These are phyloP conservation scores for Cantharis lateralis DNA, from an alignment of 2,888 invertebrate genomes.

Conservation along the genomic window DNA sequence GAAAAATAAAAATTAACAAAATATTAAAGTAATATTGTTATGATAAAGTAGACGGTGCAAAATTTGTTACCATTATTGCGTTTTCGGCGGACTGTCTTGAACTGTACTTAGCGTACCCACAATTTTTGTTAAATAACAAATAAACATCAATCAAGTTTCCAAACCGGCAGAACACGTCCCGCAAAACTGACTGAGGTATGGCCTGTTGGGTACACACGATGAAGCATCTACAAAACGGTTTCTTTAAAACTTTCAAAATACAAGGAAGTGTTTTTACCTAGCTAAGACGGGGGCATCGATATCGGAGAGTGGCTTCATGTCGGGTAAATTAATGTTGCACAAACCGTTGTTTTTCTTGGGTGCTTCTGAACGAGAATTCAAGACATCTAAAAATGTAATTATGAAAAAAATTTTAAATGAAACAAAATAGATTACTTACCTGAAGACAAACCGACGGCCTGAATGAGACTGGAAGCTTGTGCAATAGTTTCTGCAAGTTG, in stretches of 20 bases:
- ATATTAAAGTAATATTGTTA: too few relatives aligned
- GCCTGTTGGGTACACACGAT: conserved; percentile 68
- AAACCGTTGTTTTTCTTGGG: conserved; percentile 5
- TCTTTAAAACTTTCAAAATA: not conserved
- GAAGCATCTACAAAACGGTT: conserved; percentile 59
- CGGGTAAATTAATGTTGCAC: conserved; percentile 73
- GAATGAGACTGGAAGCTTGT: conserved; percentile 76
- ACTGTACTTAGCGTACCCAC: conserved; percentile 90
- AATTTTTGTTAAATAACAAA: conserved; percentile 85
- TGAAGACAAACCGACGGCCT: conserved; percentile 61
- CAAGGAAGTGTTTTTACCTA: conserved; percentile 49
- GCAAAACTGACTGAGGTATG: conserved; percentile 77
- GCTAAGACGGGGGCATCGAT: conserved; percentile 71
- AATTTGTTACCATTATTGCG: conserved; percentile 67
- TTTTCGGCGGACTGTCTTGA: conserved; percentile 73
- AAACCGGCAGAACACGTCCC: conserved; percentile 89
- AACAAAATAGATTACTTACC: conserved; percentile 42
- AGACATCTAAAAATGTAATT: conserved; percentile 9
- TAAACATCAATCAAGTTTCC: conserved; percentile 90
- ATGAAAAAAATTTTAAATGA: not conserved
- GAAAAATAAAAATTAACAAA: not conserved
- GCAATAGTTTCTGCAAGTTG: conserved; percentile 75
- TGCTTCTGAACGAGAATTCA: conserved; percentile 10
- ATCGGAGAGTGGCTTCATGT: conserved; percentile 69
- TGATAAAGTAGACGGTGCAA: not conserved